Evolutionary conservation across 2,113 vertebrate genomes (phyloP), one percentile per base, ranked within the genome.

Genomic region (Dipodomys merriami): DNA sequence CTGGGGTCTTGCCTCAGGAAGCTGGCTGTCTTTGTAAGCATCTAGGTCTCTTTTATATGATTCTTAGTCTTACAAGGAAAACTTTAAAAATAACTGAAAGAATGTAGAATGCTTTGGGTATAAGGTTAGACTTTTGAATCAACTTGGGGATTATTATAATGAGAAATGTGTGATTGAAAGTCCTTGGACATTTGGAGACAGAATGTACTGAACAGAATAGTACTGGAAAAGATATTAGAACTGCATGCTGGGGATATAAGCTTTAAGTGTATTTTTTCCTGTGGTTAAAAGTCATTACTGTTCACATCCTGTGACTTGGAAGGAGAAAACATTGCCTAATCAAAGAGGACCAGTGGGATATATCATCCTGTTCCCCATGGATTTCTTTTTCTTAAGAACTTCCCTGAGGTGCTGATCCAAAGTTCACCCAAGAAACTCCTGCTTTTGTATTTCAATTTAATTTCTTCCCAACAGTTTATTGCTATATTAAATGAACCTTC

Each of bases 241-340:
- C 74, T 83, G 5, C 53, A 18, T 7, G 0, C 44, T 68, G 86
- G 44, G 44, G 5, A 72, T 77, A 18, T 77, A 69, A 88, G 69
- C 22, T 25, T 10, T 25, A 79, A 76, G 10, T 20, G 5, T 93
- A 60, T 35, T 88, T 79, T 82, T 87, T 82, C 23, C 76, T 39
- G 19, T 27, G 62, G 80, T 85, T 88, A 86, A 92, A 93, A 77
- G 76, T 86, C 74, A 83, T 92, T 90, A 91, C 71, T 83, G 53
- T 62, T 91, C 69, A 60, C 4, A 86, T 84, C 20, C 49, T 71
- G 1, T 92, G 73, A 89, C 57, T 80, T 85, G 65, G 53, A 81
- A 39, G 81, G 29, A 78, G 73, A 71, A 92, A 81, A 19, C 44
- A 35, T 44, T 82, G 86, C 68, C 79, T 86, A 85, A 88, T 91